Conservation (phyloP, 2,888 invertebrate species). For the Lithophane socia region DNA sequence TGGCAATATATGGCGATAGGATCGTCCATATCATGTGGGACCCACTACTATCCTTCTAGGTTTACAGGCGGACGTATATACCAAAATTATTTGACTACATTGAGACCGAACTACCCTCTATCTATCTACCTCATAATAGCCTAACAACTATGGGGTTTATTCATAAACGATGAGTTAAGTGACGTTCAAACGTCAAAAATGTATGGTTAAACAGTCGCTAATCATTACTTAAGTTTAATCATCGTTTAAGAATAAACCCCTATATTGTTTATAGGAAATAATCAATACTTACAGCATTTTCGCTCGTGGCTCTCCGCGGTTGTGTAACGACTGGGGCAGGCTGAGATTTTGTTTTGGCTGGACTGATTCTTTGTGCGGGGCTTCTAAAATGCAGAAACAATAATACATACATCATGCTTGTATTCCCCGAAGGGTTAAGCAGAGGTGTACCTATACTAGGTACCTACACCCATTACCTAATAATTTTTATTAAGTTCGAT, state of each 20-base stretch:
- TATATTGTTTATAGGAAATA: background rate
- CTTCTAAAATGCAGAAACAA: slow-evolving; percentile 60
- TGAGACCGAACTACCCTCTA: background rate
- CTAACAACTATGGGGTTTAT: no score
- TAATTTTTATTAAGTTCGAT: no score
- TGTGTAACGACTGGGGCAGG: slow-evolving; percentile 57
- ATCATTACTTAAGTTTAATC: no score
- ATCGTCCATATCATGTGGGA: background rate
- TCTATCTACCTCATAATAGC: background rate
- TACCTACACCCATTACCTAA: no score
- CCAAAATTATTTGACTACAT: background rate
- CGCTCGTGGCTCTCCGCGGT: slow-evolving; percentile 74
- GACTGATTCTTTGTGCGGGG: slow-evolving; percentile 68
- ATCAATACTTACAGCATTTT: slow-evolving; percentile 78
- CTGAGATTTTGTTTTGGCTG: slow-evolving; percentile 71
- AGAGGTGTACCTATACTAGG: no score
- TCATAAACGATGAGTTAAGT: no score
- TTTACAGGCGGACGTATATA: background rate
- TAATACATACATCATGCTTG: background rate
- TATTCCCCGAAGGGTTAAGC: background rate
- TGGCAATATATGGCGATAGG: slow-evolving; percentile 20
- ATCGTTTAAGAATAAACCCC: no score
- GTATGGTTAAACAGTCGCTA: no score
- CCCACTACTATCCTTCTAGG: background rate
- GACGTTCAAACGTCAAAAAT: no score